Conservation (phyloP, 2,888 invertebrate species). For the Scaptomyza caliginosa region DNA sequence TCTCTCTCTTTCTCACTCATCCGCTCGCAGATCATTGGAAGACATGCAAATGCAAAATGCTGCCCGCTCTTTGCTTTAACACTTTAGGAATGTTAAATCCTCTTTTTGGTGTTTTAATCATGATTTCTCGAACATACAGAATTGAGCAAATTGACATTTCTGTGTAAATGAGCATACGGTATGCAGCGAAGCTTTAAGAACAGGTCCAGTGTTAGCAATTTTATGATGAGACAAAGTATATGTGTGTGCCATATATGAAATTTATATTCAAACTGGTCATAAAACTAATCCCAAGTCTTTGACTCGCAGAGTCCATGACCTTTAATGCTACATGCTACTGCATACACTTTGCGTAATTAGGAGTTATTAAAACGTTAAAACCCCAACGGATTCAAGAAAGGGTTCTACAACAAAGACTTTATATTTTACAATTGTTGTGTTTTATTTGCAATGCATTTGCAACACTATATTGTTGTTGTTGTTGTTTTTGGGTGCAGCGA, state of each 20-base stretch:
- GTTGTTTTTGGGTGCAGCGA: conserved; percentile 13
- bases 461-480: conserved; percentile 2
- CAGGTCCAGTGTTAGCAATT: neutral
- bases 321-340: conserved; percentile 30
- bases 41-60: neutral
- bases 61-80: neutral
- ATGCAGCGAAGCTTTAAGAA: neutral
- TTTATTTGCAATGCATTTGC: conserved; percentile 10
- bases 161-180: neutral
- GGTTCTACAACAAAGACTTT: neutral
- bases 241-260: neutral
- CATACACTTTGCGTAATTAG: conserved; percentile 41
- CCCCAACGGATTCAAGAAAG: conserved; percentile 4
- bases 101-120: neutral
- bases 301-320: neutral
- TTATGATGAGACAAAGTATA: no score
- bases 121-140: conserved; percentile 1
- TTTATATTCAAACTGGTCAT: neutral
- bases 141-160: neutral
- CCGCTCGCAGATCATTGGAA: conserved; percentile 8
- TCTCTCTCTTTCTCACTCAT: neutral
- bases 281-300: conserved; percentile 2
- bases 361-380: conserved; percentile 19
- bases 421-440: conserved; percentile 8
- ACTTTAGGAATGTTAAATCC: neutral